These are phyloP conservation scores for Tricholaema leucomelas DNA, from an alignment of 2,113 vertebrate species.

Conservation along the genomic window DNA sequence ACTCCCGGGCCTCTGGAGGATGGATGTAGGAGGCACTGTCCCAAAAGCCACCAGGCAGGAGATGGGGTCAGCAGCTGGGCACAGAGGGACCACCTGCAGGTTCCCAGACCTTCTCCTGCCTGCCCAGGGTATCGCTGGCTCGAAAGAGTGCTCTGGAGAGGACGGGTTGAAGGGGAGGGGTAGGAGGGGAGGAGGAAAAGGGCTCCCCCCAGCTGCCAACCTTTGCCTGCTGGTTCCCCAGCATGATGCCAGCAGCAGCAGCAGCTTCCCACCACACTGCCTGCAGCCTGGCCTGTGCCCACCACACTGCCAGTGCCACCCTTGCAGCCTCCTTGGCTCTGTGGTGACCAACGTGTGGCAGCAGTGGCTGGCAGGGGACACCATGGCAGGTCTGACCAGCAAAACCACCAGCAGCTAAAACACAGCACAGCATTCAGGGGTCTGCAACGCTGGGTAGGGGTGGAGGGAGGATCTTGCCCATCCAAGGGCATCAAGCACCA, in stretches of 20 bases:
- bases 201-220: background rate
- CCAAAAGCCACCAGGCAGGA: background rate
- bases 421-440: fast-evolving
- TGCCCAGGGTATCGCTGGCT: background rate
- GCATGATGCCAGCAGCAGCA: background rate
- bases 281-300: background rate
- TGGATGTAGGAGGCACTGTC: background rate
- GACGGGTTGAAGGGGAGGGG: background rate
- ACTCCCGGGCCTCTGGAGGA: background rate
- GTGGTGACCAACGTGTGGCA: fast-evolving
- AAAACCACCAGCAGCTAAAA: background rate
- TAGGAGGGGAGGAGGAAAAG: background rate
- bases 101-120: background rate
- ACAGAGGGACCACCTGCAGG: background rate
- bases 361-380: background rate
- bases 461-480: background rate
- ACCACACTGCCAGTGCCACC: background rate
- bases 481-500: background rate
- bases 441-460: fast-evolving
- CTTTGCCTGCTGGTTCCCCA: fast-evolving
- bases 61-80: background rate
- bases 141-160: background rate
- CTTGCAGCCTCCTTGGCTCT: background rate
- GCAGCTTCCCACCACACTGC: background rate
- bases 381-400: fast-evolving